Evolutionary conservation across 2,113 vertebrate species (phyloP).

Genomic region (Clarias magur): DNA sequence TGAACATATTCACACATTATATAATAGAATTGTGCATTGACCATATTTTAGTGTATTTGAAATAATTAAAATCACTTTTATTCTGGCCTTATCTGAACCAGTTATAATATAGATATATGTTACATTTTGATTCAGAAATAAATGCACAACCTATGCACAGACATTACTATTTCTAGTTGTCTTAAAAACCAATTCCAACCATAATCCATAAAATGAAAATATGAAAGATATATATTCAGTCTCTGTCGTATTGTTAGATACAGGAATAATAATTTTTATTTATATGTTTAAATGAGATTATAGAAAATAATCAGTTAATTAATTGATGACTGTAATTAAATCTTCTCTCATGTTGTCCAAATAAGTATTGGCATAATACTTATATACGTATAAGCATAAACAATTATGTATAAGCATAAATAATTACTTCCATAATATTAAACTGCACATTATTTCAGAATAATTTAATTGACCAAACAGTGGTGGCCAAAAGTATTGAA

Average conservation of each 20-base stretch:
- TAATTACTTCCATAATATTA: background rate
- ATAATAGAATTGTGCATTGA: background rate
- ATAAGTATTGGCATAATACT: background rate
- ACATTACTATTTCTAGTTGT: background rate
- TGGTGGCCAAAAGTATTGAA: too few relatives aligned
- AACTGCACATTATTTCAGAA: background rate
- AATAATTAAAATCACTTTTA: background rate
- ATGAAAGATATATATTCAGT: background rate
- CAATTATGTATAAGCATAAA: background rate
- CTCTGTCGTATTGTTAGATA: background rate
- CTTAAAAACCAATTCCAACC: background rate
- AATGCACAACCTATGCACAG: background rate
- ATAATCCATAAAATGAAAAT: background rate
- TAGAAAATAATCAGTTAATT: background rate
- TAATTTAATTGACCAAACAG: too few relatives aligned
- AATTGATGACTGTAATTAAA: background rate
- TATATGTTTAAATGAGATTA: slow-evolving; percentile 41
- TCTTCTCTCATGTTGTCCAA: background rate
- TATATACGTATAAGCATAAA: too few relatives aligned
- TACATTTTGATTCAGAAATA: background rate
- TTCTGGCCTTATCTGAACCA: background rate
- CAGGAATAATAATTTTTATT: slow-evolving; percentile 27
- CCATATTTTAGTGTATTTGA: background rate
- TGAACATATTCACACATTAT: background rate
- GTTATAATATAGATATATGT: background rate